Evolutionary conservation across 2,113 vertebrate genomes (phyloP).

Genomic region (Lanius ludovicianus): DNA sequence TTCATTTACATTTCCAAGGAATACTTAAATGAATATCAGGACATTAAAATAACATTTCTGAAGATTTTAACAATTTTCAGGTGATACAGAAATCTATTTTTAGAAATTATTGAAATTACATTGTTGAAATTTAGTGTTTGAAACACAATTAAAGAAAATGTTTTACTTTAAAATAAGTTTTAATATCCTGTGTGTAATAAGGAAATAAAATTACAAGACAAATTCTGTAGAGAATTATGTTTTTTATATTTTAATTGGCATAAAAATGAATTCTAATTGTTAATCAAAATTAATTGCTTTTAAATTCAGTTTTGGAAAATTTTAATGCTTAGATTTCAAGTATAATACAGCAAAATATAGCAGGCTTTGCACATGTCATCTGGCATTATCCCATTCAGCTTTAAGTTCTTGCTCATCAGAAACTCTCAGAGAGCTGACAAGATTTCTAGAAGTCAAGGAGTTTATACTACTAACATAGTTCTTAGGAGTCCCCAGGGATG

Average conservation of each 20-base stretch:
- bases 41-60: neutral
- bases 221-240: neutral
- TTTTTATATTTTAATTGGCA: neutral
- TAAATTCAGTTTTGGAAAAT: neutral
- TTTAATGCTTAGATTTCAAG: neutral
- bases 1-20: conserved; percentile 61
- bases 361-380: neutral
- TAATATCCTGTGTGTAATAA: neutral
- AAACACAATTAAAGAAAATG: neutral
- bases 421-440: neutral
- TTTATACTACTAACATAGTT: neutral
- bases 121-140: neutral
- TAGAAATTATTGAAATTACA: neutral
- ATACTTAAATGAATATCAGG: neutral
- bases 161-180: neutral
- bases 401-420: neutral
- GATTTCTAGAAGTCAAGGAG: neutral
- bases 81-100: neutral
- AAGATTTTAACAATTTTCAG: neutral
- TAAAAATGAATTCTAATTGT: neutral
- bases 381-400: neutral
- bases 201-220: neutral
- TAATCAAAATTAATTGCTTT: neutral
- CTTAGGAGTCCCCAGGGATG: neutral
- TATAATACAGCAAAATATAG: neutral